Evolutionary conservation across 35 echinoderm and acorn worm genomes (phyloP), one percentile per base, ranked within the genome.

Genomic region (Ptychodera flava): DNA sequence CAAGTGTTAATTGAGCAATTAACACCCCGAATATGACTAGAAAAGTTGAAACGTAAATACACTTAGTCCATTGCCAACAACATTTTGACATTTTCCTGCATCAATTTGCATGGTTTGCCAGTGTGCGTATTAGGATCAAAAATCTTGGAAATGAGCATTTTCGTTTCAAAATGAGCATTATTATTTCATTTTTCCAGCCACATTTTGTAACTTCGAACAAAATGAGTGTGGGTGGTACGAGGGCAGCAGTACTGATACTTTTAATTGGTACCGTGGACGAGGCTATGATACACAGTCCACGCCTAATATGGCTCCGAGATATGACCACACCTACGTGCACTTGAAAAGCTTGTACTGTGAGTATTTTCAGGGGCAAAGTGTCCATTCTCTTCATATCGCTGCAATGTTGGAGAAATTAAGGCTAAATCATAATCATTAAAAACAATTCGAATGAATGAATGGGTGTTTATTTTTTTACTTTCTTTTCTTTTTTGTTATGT

Each of bases 241-340:
- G 22, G 45, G 22, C 45, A 64, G 6, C 45, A 6, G 6, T 12
- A 64, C 6, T 64, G 45, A 64, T 64, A 64, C 6, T 22, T 64
- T 64, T 64, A 64, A 64, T 64, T 64, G 45, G 45, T 84, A 81
- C 29, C 77, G 89, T 29, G 89, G 83, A 16, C 85, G 36, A 28
- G 84, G 78, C 1, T 32, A 37, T 0, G 89, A 91, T 35, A 91
- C 89, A 16, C 35, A 79, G 33, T 37, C 79, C 0, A 91, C 89
- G 0, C 89, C 89, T 31, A 76, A 30, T 30, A 79, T 91, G 29
- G 89, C 89, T 0, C 89, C 89, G 32, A 86, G 89, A 27, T 33
- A 30, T 81, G 89, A 91, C 76, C 89, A 91, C 36, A 86, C 84
- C 22, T n/a, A n/a, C n/a, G n/a, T n/a, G n/a, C n/a, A n/a, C n/a